Conservation (phyloP, 92 coral and sea anemone genomes). For the Parazoanthus darwini region DNA sequence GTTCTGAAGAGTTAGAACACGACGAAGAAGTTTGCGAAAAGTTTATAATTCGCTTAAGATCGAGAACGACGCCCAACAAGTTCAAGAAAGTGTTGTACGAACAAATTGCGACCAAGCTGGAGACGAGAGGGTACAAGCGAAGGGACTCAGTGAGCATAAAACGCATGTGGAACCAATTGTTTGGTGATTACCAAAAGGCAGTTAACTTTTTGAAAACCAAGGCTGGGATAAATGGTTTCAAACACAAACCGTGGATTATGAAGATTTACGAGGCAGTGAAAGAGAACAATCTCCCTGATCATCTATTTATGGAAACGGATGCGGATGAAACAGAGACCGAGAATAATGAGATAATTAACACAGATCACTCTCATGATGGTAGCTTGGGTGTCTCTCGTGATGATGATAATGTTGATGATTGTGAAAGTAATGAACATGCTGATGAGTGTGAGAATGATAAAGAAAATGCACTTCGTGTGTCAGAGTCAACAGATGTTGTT, state of each 20-base stretch:
- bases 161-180: constrained; percentile 43
- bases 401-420: constrained; percentile 19
- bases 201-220: constrained; percentile 41
- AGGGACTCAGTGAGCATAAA: constrained; percentile 37
- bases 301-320: constrained; percentile 20
- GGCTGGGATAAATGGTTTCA: constrained; percentile 36
- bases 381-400: neutral
- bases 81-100: constrained; percentile 41
- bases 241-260: constrained; percentile 44
- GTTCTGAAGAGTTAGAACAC: constrained; percentile 30
- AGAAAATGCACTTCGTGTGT: neutral
- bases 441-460: constrained; percentile 20
- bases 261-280: constrained; percentile 38
- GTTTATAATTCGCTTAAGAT: constrained; percentile 40
- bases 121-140: constrained; percentile 32
- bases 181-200: constrained; percentile 42
- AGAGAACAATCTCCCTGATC: constrained; percentile 35
- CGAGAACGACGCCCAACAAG: constrained; percentile 39
- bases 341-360: neutral
- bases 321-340: constrained; percentile 16
- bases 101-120: constrained; percentile 30
- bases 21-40: constrained; percentile 31
- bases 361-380: constrained; percentile 2
- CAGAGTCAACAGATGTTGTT: neutral
- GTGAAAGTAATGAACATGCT: constrained; percentile 17